Conservation (phyloP, 2,797 vertebrate species). For the Furcifer pardalis region DNA sequence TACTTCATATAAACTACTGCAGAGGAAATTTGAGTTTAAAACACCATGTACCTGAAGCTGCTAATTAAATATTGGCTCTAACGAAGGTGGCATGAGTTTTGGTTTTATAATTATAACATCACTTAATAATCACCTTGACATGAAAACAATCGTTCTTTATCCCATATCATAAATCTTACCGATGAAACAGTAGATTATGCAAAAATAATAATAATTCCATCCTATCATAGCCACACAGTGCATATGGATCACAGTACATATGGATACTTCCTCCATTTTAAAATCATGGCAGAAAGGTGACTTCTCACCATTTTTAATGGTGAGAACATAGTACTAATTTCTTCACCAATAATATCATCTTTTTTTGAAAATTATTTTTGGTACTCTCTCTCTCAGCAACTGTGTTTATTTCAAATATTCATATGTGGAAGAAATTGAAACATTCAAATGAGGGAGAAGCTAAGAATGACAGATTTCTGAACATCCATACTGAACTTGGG, state of each 20-base stretch:
- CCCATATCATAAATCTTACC: neutral
- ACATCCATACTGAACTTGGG: neutral
- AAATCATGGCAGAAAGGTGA: neutral
- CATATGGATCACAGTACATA: no score
- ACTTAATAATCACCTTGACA: neutral
- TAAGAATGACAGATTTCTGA: neutral
- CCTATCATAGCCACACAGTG: no score
- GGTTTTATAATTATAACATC: neutral
- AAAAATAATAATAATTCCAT: no score
- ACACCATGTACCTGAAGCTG: neutral
- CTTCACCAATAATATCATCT: neutral
- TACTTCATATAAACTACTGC: neutral
- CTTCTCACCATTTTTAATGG: neutral
- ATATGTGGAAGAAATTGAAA: no score
- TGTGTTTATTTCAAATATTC: no score
- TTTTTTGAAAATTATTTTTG: neutral
- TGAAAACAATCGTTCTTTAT: neutral
- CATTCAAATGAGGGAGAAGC: neutral
- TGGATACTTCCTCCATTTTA: neutral
- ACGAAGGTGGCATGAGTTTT: neutral
- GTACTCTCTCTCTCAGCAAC: no score
- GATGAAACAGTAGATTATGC: neutral
- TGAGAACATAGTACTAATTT: neutral
- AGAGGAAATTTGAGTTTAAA: neutral
- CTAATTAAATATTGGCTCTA: neutral